Conservation (phyloP, 2,888 invertebrate genomes). For the Lasius fuliginosus region DNA sequence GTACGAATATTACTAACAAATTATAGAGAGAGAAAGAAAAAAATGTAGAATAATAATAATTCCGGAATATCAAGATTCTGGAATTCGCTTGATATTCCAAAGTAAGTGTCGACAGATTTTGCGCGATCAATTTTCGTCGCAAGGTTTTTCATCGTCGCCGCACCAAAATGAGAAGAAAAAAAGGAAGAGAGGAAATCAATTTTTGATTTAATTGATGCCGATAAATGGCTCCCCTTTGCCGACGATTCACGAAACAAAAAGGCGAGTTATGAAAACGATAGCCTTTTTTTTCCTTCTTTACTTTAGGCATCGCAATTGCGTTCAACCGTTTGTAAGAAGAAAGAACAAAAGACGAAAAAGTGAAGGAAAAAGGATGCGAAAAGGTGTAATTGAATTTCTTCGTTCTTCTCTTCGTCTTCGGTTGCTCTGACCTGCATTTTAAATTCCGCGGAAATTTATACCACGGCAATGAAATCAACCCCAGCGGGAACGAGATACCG, state of each 20-base stretch:
- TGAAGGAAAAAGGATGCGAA: neutral
- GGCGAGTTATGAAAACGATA: slow-evolving; percentile 2
- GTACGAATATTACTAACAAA: neutral
- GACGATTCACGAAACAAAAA: slow-evolving; percentile 7
- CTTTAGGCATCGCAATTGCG: neutral
- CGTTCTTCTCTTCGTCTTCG: slow-evolving; percentile 18
- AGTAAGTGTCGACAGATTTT: neutral
- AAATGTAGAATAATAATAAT: slow-evolving; percentile 10
- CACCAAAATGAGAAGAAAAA: neutral
- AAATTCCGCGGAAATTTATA: slow-evolving; percentile 36
- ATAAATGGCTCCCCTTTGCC: slow-evolving; percentile 15
- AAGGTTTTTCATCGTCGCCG: neutral
- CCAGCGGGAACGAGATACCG: neutral
- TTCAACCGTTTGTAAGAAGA: neutral
- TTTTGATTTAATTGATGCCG: slow-evolving; percentile 43
- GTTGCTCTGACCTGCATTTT: slow-evolving; percentile 24
- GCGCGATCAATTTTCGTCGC: slow-evolving; percentile 19
- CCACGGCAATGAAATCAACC: slow-evolving; percentile 18
- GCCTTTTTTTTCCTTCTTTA: neutral
- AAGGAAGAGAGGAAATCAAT: neutral
- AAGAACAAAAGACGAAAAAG: neutral
- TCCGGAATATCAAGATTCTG: neutral
- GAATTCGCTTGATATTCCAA: slow-evolving; percentile 15
- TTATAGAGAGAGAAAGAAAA: neutral
- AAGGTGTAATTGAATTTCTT: slow-evolving; percentile 33